Evolutionary conservation across 2,888 invertebrate species (phyloP), one percentile per base, ranked within the genome.

Genomic region (Lasioglossum figueresi): DNA sequence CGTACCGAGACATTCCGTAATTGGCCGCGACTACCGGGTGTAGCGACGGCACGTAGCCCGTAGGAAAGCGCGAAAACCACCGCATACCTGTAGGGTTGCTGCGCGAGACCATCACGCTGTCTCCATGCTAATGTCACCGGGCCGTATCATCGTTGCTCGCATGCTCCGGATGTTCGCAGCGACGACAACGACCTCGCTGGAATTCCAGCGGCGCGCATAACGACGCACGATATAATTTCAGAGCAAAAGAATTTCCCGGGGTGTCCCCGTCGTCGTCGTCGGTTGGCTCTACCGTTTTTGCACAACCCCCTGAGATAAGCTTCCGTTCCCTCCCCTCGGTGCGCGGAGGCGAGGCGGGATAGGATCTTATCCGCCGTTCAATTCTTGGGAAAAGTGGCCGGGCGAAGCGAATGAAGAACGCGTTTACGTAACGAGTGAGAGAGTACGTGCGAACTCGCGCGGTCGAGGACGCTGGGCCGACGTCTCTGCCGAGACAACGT

Each of bases 1-100:
- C 80, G 88, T 76, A 82, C 82, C 86, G 83, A 82, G 87, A 88
- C 91, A 88, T 92, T 88, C 84, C 92, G 87, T 91, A 91, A 92
- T 91, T 92, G 92, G 91, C 84, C 86, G 88, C 70, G 87, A 82
- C 85, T 82, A 83, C 85, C 82, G 79, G 31, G 74, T 48, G 52
- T 45, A 23, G n/a, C 82, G 80, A 66, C n/a, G 37, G 70, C 40
- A 66, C 66, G 66, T 66, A 23, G 70, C 3, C 70, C n/a, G 40
- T 40, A 77, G 72, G 81, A 86, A 88, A 88, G 83, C 83, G 77
- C 74, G 88, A 81, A 85, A 87, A 85, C 68, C 80, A 63, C 56
- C 66, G 82, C 73, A 71, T 78, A 73, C n/a, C 59, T 48, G 63
- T 59, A 48, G 52, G 4, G 16, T 56, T 52, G 37, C 27, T 66